Conservation (phyloP, 2,797 vertebrate species). For the Propithecus deckenii region DNA sequence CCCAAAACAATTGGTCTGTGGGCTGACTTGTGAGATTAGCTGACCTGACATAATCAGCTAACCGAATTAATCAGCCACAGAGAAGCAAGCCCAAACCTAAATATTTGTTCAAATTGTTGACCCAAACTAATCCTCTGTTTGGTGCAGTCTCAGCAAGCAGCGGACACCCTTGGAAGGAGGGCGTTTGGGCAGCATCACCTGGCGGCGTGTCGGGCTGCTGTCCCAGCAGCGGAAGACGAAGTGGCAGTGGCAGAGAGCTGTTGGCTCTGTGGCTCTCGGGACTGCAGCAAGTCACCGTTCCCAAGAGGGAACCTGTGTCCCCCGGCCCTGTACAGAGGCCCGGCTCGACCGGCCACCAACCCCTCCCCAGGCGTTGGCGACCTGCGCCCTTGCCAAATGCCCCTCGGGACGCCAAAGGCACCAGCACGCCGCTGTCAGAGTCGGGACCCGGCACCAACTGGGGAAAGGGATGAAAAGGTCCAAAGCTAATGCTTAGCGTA, state of each 20-base stretch:
- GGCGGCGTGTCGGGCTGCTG: rapidly evolving
- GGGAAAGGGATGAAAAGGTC: neutral
- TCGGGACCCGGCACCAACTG: neutral
- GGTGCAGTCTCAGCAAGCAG: neutral
- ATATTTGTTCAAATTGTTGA: neutral
- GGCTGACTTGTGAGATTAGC: neutral
- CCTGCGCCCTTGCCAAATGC: neutral
- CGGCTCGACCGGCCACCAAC: neutral
- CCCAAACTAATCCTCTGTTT: neutral
- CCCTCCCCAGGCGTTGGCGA: neutral
- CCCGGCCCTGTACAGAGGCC: neutral
- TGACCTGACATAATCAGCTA: neutral
- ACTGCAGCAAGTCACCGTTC: too few species aligned
- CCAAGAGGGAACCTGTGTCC: neutral
- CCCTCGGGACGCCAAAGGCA: neutral
- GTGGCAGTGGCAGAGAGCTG: rapidly evolving
- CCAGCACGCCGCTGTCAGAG: too few species aligned
- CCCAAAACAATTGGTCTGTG: neutral
- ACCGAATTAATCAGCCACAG: neutral
- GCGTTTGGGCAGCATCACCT: rapidly evolving
- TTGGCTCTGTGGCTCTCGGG: neutral
- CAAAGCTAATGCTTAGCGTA: too few species aligned
- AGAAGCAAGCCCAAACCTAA: neutral
- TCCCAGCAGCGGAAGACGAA: neutral
- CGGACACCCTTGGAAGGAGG: neutral